These are phyloP conservation scores for Silurus lanzhouensis DNA, from an alignment of 2,797 vertebrate genomes.

Conservation along the genomic window DNA sequence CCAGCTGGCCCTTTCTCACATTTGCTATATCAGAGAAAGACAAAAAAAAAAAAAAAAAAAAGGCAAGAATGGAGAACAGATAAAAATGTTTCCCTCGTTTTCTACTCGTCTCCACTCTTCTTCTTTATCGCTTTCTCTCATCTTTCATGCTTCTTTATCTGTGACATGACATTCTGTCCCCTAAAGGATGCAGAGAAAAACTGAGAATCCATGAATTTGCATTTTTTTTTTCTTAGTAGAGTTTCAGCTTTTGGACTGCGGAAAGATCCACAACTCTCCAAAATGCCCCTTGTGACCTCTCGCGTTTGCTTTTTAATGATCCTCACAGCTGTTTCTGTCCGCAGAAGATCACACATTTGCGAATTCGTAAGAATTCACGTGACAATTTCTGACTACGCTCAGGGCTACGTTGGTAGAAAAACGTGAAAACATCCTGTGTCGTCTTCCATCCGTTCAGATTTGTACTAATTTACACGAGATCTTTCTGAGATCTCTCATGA, in stretches of 20 bases:
- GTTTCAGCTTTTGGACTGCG: too few species aligned
- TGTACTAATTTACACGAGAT: neutral
- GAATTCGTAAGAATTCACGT: too few species aligned
- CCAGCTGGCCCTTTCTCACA: slow-evolving; percentile 49
- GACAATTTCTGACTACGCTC: neutral
- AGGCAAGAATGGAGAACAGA: neutral
- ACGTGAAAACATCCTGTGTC: neutral
- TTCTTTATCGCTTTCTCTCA: neutral
- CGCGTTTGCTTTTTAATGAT: neutral
- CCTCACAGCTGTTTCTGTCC: neutral
- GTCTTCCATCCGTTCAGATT: neutral
- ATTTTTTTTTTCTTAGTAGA: neutral
- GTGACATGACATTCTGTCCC: neutral
- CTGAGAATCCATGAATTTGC: neutral
- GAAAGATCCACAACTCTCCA: neutral
- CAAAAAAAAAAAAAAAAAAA: neutral
- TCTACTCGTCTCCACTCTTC: slow-evolving; percentile 15
- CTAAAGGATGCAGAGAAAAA: neutral
- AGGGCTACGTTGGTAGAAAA: too few species aligned
- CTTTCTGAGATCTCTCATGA: neutral
- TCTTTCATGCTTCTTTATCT: slow-evolving; percentile 11
- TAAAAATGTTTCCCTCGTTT: slow-evolving; percentile 27
- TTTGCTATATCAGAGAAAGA: slow-evolving; percentile 29
- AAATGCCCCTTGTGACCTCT: neutral
- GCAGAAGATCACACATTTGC: neutral